Percentiles rank a stretch among this genome's conserved stretches.
Evolutionary conservation across 1,140 invertebrate genomes (phyloP).

Genomic region (Drosophila watanabei): DNA sequence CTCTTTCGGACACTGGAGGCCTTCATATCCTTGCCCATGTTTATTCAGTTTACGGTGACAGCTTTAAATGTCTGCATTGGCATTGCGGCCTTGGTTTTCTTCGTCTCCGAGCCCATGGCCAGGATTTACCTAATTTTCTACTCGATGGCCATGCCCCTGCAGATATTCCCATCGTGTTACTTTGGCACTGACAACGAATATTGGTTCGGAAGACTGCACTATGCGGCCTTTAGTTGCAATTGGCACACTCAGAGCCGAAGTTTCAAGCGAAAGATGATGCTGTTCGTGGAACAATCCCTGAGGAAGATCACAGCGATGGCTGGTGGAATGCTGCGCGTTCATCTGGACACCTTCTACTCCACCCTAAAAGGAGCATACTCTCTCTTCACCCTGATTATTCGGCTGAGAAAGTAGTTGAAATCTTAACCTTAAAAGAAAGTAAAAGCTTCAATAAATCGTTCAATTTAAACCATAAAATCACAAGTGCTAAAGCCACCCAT

Average conservation of each 20-base stretch:
- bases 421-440: too few species aligned
- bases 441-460: not conserved
- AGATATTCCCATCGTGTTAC: conserved; percentile 78
- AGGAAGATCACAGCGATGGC: conserved; percentile 53
- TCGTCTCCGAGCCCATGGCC: conserved; percentile 46
- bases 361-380: conserved; percentile 73
- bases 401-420: conserved; percentile 36
- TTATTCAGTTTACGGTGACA: conserved; percentile 67
- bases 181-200: conserved; percentile 68
- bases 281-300: conserved; percentile 71
- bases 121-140: conserved; percentile 60
- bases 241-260: conserved; percentile 58
- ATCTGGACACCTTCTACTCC: conserved; percentile 69
- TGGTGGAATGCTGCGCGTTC: conserved; percentile 70
- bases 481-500: not conserved
- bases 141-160: conserved; percentile 48
- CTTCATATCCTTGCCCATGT: conserved; percentile 74
- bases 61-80: conserved; percentile 67
- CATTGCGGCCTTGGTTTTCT: conserved; percentile 60
- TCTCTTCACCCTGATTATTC: conserved; percentile 65
- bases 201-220: conserved; percentile 58
- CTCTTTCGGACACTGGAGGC: conserved; percentile 53
- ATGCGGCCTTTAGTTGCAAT: conserved; percentile 72
- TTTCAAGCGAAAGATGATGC: conserved; percentile 70
- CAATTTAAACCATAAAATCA: not conserved